Evolutionary conservation across 1,140 invertebrate species (phyloP).

Genomic region (Drosophila yakuba): DNA sequence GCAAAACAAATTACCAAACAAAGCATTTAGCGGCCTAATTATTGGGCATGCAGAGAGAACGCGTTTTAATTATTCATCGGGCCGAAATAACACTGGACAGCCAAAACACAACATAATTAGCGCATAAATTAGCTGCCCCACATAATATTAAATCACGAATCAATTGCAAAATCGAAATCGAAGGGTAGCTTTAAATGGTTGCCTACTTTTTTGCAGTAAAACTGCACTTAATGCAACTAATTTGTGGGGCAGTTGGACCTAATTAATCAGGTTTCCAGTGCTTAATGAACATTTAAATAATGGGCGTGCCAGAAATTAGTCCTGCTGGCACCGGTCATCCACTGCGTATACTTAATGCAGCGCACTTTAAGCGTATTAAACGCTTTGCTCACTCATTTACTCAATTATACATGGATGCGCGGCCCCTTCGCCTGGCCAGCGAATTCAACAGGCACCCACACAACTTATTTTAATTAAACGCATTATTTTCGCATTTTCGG

Average conservation of each 20-base stretch:
- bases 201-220: background rate
- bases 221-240: slow-evolving; percentile 35
- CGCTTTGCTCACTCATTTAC: slow-evolving; percentile 4
- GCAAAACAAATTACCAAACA: slow-evolving; percentile 57
- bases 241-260: slow-evolving; percentile 14
- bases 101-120: slow-evolving; percentile 64
- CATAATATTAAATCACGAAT: slow-evolving; percentile 40
- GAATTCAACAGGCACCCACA: slow-evolving; percentile 39
- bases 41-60: slow-evolving; percentile 52
- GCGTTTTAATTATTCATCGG: slow-evolving; percentile 64
- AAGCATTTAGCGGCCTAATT: slow-evolving; percentile 63
- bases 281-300: slow-evolving; percentile 46
- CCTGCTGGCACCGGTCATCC: slow-evolving; percentile 6
- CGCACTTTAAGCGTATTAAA: slow-evolving; percentile 52
- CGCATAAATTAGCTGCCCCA: slow-evolving; percentile 59
- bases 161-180: slow-evolving; percentile 37
- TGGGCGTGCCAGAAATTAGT: background rate
- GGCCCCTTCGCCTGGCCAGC: background rate
- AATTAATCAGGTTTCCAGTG: slow-evolving; percentile 46
- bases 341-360: slow-evolving; percentile 53
- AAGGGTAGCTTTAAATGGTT: slow-evolving; percentile 20
- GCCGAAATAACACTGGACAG: slow-evolving; percentile 39
- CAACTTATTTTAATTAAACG: slow-evolving; percentile 62
- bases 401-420: background rate
- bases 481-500: slow-evolving; percentile 46